These are phyloP conservation scores for Spheniscus mendiculus DNA, from an alignment of 2,113 vertebrate species.

Conservation along the genomic window DNA sequence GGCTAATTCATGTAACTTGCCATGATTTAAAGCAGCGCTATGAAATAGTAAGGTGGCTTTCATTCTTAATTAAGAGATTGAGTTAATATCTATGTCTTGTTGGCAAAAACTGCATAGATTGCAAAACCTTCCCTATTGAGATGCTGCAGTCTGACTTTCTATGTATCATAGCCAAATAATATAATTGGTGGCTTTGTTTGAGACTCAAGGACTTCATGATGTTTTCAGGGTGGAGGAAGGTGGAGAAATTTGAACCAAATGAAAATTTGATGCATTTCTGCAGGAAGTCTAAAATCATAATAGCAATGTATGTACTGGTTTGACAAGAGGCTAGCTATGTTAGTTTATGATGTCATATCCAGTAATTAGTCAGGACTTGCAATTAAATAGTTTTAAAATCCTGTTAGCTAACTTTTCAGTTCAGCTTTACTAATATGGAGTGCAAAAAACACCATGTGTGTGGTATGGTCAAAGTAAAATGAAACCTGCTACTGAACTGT, in stretches of 20 bases:
- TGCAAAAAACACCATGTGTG: accelerated
- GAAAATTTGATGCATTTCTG: neutral
- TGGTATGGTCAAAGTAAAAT: neutral
- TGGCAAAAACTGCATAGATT: accelerated
- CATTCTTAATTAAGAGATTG: neutral
- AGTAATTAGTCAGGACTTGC: neutral
- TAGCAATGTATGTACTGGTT: accelerated
- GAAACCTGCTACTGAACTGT: neutral
- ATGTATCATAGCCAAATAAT: neutral
- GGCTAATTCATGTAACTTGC: neutral
- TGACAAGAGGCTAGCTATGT: neutral
- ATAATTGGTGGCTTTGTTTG: neutral
- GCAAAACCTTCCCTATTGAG: neutral
- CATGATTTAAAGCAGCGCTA: neutral
- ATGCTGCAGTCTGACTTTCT: neutral
- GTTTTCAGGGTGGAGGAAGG: neutral
- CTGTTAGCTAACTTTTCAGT: neutral
- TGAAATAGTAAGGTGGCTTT: neutral
- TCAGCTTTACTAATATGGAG: neutral
- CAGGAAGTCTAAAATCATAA: neutral
- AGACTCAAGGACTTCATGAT: neutral
- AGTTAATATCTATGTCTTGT: accelerated
- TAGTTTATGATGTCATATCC: neutral
- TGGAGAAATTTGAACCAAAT: neutral
- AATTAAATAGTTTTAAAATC: neutral